These are phyloP conservation scores for Dipodomys stephensi DNA, from an alignment of 2,113 vertebrate genomes.

Conservation along the genomic window DNA sequence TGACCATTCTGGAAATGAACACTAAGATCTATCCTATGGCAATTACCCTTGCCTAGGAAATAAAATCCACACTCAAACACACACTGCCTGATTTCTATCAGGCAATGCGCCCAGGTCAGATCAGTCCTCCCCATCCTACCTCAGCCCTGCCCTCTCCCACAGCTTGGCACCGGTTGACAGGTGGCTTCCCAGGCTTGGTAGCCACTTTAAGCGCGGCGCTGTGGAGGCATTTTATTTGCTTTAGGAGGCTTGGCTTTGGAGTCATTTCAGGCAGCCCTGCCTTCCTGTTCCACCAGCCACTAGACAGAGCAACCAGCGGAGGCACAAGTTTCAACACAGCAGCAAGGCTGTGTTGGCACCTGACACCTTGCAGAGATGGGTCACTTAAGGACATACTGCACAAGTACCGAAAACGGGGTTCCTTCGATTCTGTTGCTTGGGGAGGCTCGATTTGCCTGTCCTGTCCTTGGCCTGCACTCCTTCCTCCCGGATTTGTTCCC, in stretches of 20 bases:
- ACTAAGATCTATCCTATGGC: background rate
- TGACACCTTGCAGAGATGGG: slow-evolving; percentile 33
- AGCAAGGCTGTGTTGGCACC: background rate
- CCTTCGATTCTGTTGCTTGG: slow-evolving; percentile 39
- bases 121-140: background rate
- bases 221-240: background rate
- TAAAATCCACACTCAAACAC: background rate
- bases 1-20: background rate
- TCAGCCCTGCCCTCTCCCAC: background rate
- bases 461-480: background rate
- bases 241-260: background rate
- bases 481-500: too few species aligned
- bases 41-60: background rate
- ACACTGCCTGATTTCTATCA: background rate
- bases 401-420: slow-evolving; percentile 41
- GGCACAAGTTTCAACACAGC: background rate
- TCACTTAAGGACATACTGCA: slow-evolving; percentile 68
- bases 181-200: background rate
- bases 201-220: background rate
- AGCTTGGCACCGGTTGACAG: background rate
- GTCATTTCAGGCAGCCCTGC: background rate
- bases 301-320: background rate
- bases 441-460: slow-evolving; percentile 3
- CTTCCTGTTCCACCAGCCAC: background rate
- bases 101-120: background rate